Evolutionary conservation across 2,797 vertebrate species (phyloP).

Genomic region (Periparus ater): DNA sequence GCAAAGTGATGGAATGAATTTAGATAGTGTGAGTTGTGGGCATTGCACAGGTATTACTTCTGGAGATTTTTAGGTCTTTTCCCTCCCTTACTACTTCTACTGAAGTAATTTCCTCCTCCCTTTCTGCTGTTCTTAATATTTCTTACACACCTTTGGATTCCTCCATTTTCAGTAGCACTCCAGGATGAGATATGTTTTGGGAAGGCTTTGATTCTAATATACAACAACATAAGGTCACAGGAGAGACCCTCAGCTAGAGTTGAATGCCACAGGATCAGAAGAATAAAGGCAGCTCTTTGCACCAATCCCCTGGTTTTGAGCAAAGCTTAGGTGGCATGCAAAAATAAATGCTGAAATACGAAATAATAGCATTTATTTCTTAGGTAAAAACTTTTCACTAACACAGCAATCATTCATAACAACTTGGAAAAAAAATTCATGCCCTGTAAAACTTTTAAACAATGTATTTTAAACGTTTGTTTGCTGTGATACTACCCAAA

Average conservation of each 20-base stretch:
- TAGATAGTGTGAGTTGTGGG: not conserved
- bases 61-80: not conserved
- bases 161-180: not conserved
- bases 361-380: not conserved
- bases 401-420: not conserved
- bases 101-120: not conserved
- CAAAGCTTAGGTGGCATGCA: not conserved
- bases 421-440: not conserved
- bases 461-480: not conserved
- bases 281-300: not conserved
- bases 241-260: not conserved
- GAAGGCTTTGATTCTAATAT: not conserved
- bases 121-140: not conserved
- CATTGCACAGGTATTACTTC: not conserved
- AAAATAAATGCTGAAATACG: not conserved
- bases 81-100: not conserved
- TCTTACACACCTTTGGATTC: not conserved
- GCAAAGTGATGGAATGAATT: not conserved
- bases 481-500: not conserved
- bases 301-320: not conserved
- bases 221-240: not conserved
- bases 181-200: not conserved
- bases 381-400: not conserved
- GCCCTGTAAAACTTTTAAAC: not conserved
- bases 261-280: not conserved